These are phyloP conservation scores for Dreissena polymorpha DNA, from an alignment of 1,140 invertebrate genomes.

Conservation along the genomic window DNA sequence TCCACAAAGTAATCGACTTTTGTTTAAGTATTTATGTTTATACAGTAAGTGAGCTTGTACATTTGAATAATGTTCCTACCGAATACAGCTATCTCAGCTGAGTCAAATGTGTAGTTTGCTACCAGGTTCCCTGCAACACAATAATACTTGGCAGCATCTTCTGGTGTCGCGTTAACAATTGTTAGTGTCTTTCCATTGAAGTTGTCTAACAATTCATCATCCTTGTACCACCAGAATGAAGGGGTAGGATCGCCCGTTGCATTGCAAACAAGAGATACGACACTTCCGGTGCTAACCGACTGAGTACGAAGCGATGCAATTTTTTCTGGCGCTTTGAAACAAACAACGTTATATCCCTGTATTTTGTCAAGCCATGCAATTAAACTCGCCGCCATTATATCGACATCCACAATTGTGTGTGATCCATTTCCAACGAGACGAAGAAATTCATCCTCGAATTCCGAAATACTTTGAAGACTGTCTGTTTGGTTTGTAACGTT, in stretches of 20 bases:
- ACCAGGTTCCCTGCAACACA: conserved; percentile 46
- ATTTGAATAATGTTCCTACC: too few relatives aligned
- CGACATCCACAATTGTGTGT: conserved; percentile 7
- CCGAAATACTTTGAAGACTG: conserved; percentile 14
- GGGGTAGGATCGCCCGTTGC: conserved; percentile 17
- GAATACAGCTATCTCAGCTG: background rate
- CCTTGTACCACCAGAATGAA: conserved; percentile 1
- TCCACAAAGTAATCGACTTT: too few relatives aligned
- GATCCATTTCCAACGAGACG: conserved; percentile 8
- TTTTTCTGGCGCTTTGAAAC: conserved; percentile 20
- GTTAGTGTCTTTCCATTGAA: background rate
- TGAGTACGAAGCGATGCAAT: background rate
- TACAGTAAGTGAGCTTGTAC: too few relatives aligned
- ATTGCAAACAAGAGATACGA: conserved; percentile 5
- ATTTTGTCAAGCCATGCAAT: background rate
- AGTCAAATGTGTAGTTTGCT: conserved; percentile 21
- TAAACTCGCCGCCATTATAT: background rate
- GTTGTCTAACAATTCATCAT: conserved; percentile 11
- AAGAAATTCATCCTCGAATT: conserved; percentile 23
- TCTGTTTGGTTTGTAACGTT: conserved; percentile 6
- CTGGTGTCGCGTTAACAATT: background rate
- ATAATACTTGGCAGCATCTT: conserved; percentile 11
- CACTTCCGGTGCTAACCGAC: background rate
- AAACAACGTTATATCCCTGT: conserved; percentile 15
- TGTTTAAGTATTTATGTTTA: too few relatives aligned